Base-by-base conservation (phyloP, 1,140 invertebrate genomes). In the Oreohelix idahoensis region DNA sequence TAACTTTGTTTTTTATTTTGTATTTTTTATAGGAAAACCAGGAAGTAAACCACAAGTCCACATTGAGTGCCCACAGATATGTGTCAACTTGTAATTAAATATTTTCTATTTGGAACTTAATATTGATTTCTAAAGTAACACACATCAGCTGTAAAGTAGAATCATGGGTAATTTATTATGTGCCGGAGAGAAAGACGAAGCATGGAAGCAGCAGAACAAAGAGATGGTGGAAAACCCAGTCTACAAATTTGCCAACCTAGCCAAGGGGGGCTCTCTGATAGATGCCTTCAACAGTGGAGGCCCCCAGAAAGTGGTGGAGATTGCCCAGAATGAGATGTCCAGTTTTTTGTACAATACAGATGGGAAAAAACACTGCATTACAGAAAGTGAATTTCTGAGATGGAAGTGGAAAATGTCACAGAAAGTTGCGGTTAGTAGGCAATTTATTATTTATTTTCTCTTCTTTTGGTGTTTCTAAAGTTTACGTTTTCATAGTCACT, bases 271-370 rank as follows among this genome's bases (percentile, higher is more conserved):
- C 71, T 86, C 97, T 96, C 90, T 97, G 95, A 76, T 93, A 83
- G 91, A 96, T 95, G 10, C 96, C 0, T 98, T 98, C 89, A 96
- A 96, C 84, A 94, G 95, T 75, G 96, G 92, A 45, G 94, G 94
- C 35, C 92, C 90, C 23, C 88, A 92, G 10, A 93, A 94, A 84
- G 97, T 98, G 0, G 96, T 98, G 90, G 95, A 96, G 90, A 92
- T 98, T 53, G 96, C 98, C 38, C 94, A 95, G 35, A 96, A 97
- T 85, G 96, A 98, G 89, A 97, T 99, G 87, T 95, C 95, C 0
- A 94, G 96, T 0, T 95, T 97, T 87, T 96, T 98, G 96, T 84
- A 98, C 95, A 98, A 98, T 89, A 95, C 95, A 49, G 95, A 97
- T 69, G 98, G 98, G 11, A 95, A 96, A 88, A 97, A 97, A 0